Conservation (phyloP, 30 jellyfish, hydroid and myxozoan genomes). For the Cassiopea xamachana region DNA sequence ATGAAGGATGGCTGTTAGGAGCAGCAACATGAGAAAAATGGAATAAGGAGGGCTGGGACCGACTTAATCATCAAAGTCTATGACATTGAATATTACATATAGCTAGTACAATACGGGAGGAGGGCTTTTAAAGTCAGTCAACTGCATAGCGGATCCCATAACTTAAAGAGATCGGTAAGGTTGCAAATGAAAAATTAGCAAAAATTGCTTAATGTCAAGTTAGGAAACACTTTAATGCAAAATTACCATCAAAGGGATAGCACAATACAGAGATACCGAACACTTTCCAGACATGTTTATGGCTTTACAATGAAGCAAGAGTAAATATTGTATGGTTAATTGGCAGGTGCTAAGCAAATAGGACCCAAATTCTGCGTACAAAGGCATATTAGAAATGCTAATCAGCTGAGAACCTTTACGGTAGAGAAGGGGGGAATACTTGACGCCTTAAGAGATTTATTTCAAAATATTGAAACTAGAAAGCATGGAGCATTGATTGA, state of each 20-base stretch:
- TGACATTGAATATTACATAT: no score
- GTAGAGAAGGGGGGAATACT: no score
- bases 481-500: no score
- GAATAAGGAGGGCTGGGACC: background rate
- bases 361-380: background rate
- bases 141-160: no score
- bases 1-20: background rate
- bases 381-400: background rate
- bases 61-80: no score
- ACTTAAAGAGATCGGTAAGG: background rate
- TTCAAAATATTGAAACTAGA: no score
- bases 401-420: background rate
- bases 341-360: slow-evolving; percentile 5
- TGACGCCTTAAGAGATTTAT: no score
- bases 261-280: background rate
- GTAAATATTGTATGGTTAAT: background rate
- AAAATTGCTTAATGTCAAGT: background rate
- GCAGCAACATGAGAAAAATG: background rate
- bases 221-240: background rate
- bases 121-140: no score
- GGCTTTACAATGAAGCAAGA: background rate
- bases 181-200: background rate
- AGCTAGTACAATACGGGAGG: no score
- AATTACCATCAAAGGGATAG: background rate
- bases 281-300: background rate